phyloP scores from a whole-genome alignment of 2,888 invertebrate species.

The Macrosoma leucophasiata region DNA sequence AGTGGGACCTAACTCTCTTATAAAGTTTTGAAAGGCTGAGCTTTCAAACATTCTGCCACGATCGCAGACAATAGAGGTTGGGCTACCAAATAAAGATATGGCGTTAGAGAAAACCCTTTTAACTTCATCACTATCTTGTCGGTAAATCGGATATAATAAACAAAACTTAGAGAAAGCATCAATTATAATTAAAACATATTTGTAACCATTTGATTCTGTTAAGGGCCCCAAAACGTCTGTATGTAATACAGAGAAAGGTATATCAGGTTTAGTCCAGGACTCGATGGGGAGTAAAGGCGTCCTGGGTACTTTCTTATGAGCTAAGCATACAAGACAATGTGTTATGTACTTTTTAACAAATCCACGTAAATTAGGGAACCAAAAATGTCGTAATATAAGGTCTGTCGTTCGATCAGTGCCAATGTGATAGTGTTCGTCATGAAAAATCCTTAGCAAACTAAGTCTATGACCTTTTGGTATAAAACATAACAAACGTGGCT shows the following conservation, averaged over 20 bases:
- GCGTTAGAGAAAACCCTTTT: conserved; percentile 4
- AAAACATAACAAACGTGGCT: conserved; percentile 19
- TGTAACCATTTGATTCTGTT: conserved; percentile 1
- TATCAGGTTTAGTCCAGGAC: conserved; percentile 22
- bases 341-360: conserved; percentile 9
- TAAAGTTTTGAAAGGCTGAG: conserved; percentile 4
- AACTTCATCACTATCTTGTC: conserved; percentile 26
- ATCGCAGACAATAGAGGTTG: conserved; percentile 12
- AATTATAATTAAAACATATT: conserved; percentile 25
- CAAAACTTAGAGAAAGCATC: conserved; percentile 26
- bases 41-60: conserved; percentile 16
- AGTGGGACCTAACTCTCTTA: conserved; percentile 14
- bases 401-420: conserved; percentile 9
- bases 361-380: conserved; percentile 3
- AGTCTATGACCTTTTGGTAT: conserved; percentile 28
- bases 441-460: conserved; percentile 27
- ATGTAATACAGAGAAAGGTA: conserved; percentile 21
- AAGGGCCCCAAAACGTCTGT: conserved; percentile 7
- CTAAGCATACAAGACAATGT: conserved; percentile 7
- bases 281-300: too few relatives aligned
- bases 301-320: too few relatives aligned
- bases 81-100: conserved; percentile 15
- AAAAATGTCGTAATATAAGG: conserved; percentile 9
- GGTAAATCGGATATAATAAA: conserved; percentile 18
- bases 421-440: conserved; percentile 16